These are phyloP conservation scores for Agonopterix subpropinquella DNA, from an alignment of 2,888 invertebrate species.

Conservation along the genomic window DNA sequence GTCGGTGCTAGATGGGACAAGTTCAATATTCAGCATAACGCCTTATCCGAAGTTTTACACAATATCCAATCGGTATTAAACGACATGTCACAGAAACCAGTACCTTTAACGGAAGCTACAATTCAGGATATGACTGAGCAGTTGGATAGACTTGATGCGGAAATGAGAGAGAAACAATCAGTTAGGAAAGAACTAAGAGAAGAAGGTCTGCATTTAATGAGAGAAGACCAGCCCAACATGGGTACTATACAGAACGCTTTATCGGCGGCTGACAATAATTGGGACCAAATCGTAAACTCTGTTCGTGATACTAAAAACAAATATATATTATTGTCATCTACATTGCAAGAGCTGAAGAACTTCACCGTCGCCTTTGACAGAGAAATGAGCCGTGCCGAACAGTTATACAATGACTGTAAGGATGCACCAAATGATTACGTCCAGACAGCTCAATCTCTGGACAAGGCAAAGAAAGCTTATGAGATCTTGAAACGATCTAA, in stretches of 20 bases:
- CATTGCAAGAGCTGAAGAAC: slow-evolving; percentile 85
- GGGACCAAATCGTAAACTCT: slow-evolving; percentile 85
- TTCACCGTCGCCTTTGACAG: slow-evolving; percentile 81
- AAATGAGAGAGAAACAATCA: slow-evolving; percentile 75
- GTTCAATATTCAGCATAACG: slow-evolving; percentile 84
- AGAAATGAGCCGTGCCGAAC: slow-evolving; percentile 82
- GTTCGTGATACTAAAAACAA: slow-evolving; percentile 85
- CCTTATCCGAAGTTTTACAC: slow-evolving; percentile 79
- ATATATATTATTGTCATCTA: slow-evolving; percentile 82
- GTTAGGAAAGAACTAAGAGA: slow-evolving; percentile 84
- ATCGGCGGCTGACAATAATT: slow-evolving; percentile 85
- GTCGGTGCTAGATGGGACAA: slow-evolving; percentile 85
- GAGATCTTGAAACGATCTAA: slow-evolving; percentile 86
- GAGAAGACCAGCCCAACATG: slow-evolving; percentile 87
- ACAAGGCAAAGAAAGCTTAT: slow-evolving; percentile 84
- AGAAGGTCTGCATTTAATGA: slow-evolving; percentile 86
- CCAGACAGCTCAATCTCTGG: slow-evolving; percentile 81
- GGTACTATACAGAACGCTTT: slow-evolving; percentile 87
- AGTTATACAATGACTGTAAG: slow-evolving; percentile 77
- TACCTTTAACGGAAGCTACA: slow-evolving; percentile 61
- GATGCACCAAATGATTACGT: slow-evolving; percentile 83
- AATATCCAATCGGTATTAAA: slow-evolving; percentile 74
- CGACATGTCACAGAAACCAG: slow-evolving; percentile 69
- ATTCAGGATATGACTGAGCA: slow-evolving; percentile 68
- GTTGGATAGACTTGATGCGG: slow-evolving; percentile 72